phyloP scores from a whole-genome alignment of 2,888 invertebrate genomes.

The Heliothis peltigera region DNA sequence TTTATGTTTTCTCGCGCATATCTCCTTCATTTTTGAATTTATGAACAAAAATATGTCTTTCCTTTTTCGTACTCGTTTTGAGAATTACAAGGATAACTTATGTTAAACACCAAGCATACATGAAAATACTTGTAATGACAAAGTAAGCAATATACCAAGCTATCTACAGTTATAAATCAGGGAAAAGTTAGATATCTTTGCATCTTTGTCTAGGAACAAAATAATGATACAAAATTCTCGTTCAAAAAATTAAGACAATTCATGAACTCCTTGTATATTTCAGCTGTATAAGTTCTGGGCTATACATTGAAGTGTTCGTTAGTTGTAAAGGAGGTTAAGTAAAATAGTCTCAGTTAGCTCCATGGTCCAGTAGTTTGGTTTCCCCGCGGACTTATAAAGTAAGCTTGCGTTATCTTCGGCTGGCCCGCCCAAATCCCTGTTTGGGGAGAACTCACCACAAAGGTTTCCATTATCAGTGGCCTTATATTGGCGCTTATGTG shows the following conservation, averaged over 20 bases:
- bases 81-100: no score
- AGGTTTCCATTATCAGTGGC: conserved; percentile 48
- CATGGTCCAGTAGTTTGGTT: conserved; percentile 51
- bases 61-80: no score
- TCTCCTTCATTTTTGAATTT: no score
- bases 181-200: background rate
- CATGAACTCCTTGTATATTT: conserved; percentile 35
- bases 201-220: background rate
- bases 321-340: conserved; percentile 31
- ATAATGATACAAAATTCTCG: background rate
- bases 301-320: conserved; percentile 42
- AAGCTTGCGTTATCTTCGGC: conserved; percentile 57
- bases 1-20: no score
- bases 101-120: no score
- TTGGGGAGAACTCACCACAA: conserved; percentile 24
- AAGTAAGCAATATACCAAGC: background rate
- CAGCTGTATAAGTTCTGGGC: conserved; percentile 33
- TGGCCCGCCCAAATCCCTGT: conserved; percentile 33
- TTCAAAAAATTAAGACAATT: background rate
- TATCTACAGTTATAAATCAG: background rate
- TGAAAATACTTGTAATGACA: background rate
- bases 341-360: conserved; percentile 50
- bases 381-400: conserved; percentile 59
- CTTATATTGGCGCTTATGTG: conserved; percentile 20
- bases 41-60: no score